Percentiles rank a stretch among this genome's conserved stretches.
Evolutionary conservation across 2,797 vertebrate genomes (phyloP).

Genomic region (Pantherophis alleghaniensis): DNA sequence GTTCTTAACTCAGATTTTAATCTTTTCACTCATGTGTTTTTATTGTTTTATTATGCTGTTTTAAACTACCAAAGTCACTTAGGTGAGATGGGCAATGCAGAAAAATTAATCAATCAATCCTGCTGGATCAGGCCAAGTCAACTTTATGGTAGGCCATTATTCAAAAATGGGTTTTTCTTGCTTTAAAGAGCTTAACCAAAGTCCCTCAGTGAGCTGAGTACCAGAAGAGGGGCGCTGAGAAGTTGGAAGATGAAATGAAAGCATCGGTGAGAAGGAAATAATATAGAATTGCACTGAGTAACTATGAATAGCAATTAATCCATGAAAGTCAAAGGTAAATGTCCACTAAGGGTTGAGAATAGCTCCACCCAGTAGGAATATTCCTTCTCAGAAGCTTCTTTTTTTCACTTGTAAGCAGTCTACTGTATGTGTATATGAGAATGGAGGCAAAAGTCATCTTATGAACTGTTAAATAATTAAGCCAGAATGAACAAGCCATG

Average conservation of each 20-base stretch:
- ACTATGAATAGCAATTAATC: conserved; percentile 52
- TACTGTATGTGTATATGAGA: neutral
- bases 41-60: neutral
- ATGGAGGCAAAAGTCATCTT: neutral
- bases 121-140: neutral
- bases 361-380: neutral
- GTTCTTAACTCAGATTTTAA: neutral
- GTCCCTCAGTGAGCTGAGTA: neutral
- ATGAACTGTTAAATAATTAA: neutral
- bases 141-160: neutral
- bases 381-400: neutral
- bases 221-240: neutral
- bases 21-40: neutral
- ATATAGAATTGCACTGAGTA: neutral
- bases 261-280: neutral
- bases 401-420: neutral
- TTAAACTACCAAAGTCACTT: neutral
- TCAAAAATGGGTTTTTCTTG: conserved; percentile 50
- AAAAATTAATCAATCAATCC: neutral
- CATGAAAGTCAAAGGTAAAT: conserved; percentile 58
- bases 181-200: conserved; percentile 35
- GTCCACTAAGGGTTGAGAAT: conserved; percentile 45
- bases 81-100: neutral
- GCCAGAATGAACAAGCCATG: neutral
- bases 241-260: neutral